Percentiles rank a stretch among this genome's conserved stretches.
phyloP scores from a whole-genome alignment of 2,888 invertebrate genomes.

The Brachyptera risi region DNA sequence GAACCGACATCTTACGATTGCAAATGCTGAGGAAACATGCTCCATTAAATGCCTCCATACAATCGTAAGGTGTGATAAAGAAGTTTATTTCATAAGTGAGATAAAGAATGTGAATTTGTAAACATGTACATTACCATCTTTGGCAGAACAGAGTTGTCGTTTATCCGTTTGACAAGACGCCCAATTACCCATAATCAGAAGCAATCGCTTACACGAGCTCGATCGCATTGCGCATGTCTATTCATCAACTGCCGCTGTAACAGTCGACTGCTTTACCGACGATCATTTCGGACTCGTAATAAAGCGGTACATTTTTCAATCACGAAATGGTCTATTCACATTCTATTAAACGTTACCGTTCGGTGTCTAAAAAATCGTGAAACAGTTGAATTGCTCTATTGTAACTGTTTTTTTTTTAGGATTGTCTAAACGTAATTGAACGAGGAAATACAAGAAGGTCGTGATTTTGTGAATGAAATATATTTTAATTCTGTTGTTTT shows the following conservation, averaged over 20 bases:
- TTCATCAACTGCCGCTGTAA: no score
- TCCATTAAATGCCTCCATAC: not conserved
- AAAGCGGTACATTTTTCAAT: not conserved
- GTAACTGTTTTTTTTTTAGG: not conserved
- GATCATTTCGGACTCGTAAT: no score
- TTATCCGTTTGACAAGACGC: slow-evolving; percentile 1
- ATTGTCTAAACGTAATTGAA: not conserved
- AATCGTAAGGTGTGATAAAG: no score
- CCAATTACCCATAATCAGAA: slow-evolving; percentile 1
- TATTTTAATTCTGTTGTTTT: not conserved
- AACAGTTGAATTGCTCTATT: not conserved
- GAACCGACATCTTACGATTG: no score
- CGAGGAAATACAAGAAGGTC: slow-evolving; percentile 1
- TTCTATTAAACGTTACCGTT: not conserved
- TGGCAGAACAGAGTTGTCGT: slow-evolving; percentile 7
- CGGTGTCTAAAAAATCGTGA: no score
- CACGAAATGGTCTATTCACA: not conserved
- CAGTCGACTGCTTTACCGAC: no score
- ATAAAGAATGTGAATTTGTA: slow-evolving; percentile 2
- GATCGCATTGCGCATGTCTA: not conserved
- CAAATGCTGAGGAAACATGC: not conserved
- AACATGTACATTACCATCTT: slow-evolving; percentile 5
- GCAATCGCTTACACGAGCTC: slow-evolving; percentile 6
- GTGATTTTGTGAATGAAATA: not conserved
- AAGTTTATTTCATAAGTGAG: slow-evolving; percentile 2